A percentile compares a stretch with the other conserved stretches of the same genome.
These are phyloP conservation scores for Erpobdella octoculata DNA, from an alignment of 2,888 invertebrate species.

Conservation along the genomic window DNA sequence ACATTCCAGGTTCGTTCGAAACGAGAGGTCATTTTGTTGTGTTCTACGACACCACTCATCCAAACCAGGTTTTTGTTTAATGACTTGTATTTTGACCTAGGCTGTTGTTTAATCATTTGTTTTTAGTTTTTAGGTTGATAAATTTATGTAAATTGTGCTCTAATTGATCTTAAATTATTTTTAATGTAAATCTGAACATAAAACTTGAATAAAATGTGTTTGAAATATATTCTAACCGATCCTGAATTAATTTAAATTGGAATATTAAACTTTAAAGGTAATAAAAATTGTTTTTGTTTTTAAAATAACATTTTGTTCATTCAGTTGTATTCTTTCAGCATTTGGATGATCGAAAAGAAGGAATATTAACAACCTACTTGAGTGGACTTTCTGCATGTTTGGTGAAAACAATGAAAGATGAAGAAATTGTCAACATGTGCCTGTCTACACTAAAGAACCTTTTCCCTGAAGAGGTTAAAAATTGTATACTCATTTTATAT, in stretches of 20 bases:
- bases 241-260: no score
- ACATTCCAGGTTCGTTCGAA: conserved; percentile 45
- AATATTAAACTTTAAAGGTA: conserved; percentile 3
- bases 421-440: conserved; percentile 45
- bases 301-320: not conserved
- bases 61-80: not conserved
- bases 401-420: conserved; percentile 37
- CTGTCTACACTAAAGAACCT: conserved; percentile 47
- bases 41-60: conserved; percentile 52
- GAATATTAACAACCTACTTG: conserved; percentile 52
- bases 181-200: no score
- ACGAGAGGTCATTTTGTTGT: conserved; percentile 52
- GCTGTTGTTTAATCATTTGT: not conserved
- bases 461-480: conserved; percentile 51
- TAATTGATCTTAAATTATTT: not conserved
- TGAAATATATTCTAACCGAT: not conserved
- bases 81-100: not conserved
- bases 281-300: not conserved
- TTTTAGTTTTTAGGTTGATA: conserved; percentile 31
- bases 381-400: conserved; percentile 49
- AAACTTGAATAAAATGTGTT: no score
- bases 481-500: not conserved
- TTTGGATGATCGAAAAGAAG: conserved; percentile 3
- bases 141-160: not conserved
- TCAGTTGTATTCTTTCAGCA: not conserved